A percentile compares a stretch with the other conserved stretches of the same genome.
Evolutionary conservation across 2,797 vertebrate genomes (phyloP).

Genomic region (Scolopax rusticola): DNA sequence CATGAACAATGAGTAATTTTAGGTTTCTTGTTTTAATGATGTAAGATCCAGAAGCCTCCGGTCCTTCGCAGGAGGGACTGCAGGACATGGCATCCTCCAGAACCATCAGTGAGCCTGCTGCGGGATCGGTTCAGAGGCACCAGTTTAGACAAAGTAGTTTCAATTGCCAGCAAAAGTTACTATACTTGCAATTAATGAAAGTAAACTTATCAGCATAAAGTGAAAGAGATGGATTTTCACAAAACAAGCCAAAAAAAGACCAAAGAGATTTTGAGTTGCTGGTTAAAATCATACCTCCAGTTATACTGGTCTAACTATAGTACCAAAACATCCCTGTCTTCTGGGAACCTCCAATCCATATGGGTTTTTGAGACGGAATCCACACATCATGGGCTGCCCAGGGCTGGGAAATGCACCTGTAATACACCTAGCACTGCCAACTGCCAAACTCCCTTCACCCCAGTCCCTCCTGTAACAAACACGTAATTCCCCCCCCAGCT

Average conservation of each 20-base stretch:
- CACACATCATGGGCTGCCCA: not conserved
- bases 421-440: not conserved
- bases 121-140: fast-evolving
- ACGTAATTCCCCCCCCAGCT: fast-evolving
- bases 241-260: not conserved
- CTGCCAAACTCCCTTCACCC: not conserved
- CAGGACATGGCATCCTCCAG: not conserved
- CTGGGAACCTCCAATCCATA: not conserved
- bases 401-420: not conserved
- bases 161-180: not conserved
- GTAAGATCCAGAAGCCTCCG: not conserved
- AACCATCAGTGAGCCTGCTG: not conserved
- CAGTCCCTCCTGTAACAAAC: not conserved
- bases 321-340: not conserved
- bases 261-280: not conserved
- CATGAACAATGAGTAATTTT: slow-evolving; percentile 13
- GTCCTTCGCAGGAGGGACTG: not conserved
- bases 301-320: not conserved
- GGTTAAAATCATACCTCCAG: not conserved
- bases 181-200: not conserved
- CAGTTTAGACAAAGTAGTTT: not conserved
- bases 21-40: not conserved
- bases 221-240: not conserved
- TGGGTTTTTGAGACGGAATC: not conserved
- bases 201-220: not conserved